phyloP scores from a whole-genome alignment of 2,113 vertebrate genomes.

The Heterotilapia buettikoferi region DNA sequence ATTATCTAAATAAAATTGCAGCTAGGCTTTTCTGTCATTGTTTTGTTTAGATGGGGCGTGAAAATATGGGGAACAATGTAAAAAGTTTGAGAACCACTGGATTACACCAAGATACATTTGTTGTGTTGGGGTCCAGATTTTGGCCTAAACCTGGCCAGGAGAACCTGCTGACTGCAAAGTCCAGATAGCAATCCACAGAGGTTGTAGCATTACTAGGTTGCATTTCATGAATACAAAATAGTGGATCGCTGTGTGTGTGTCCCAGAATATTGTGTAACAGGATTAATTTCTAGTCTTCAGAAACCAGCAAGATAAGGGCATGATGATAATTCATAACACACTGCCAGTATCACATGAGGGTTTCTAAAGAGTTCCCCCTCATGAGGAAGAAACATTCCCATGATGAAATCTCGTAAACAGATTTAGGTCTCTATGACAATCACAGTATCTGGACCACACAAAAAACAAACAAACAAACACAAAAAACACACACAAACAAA shows the following conservation, averaged over 20 bases:
- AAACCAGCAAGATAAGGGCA: background rate
- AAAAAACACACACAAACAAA: background rate
- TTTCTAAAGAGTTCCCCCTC: background rate
- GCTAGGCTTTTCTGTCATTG: rapidly evolving
- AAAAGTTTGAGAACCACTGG: rapidly evolving
- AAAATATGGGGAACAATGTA: background rate
- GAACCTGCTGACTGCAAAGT: background rate
- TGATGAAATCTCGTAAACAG: background rate
- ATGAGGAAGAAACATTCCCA: background rate
- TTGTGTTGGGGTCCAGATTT: background rate
- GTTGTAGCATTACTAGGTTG: rapidly evolving
- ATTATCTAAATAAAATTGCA: background rate
- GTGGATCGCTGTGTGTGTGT: rapidly evolving
- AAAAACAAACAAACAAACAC: background rate
- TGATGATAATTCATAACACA: background rate
- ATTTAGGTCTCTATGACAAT: background rate
- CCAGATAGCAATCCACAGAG: background rate
- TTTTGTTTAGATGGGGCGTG: background rate
- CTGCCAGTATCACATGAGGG: background rate
- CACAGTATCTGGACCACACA: background rate
- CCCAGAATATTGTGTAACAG: background rate
- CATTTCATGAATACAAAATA: background rate
- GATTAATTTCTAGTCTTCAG: background rate
- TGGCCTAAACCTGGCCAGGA: background rate
- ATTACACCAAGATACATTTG: background rate